These are phyloP conservation scores for Mormyrops boulengeri DNA, from an alignment of 2,797 vertebrate species.

Conservation along the genomic window DNA sequence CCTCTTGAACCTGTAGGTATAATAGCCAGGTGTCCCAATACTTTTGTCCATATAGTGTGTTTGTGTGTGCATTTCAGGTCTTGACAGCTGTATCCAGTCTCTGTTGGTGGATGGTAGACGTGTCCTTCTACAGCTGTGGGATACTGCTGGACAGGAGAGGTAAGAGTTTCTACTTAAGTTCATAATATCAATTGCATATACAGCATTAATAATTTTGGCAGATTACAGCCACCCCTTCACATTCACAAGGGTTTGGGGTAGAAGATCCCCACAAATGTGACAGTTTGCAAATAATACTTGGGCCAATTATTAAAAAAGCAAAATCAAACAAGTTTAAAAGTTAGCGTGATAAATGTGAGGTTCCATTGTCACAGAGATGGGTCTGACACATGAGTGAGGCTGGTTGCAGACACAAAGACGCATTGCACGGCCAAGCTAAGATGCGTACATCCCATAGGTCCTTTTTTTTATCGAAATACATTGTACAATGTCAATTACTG, in stretches of 20 bases:
- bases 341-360: no score
- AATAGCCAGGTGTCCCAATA: neutral
- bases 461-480: neutral
- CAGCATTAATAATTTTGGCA: neutral
- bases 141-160: constrained; percentile 95
- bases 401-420: neutral
- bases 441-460: neutral
- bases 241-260: neutral
- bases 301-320: neutral
- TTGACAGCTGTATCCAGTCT: constrained; percentile 76
- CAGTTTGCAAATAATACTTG: no score
- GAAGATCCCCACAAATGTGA: no score
- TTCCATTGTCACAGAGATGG: no score
- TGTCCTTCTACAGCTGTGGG: constrained; percentile 81
- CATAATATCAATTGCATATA: neutral
- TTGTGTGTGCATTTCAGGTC: constrained; percentile 55
- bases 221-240: neutral
- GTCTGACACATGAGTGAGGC: neutral
- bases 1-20: neutral
- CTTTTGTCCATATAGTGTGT: neutral
- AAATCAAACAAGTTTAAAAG: neutral
- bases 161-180: constrained; percentile 26
- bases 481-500: no score
- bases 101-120: constrained; percentile 66
- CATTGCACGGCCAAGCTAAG: neutral